A percentile compares a stretch with the other conserved stretches of the same genome.
Conservation (phyloP, 2,888 invertebrate species). For the Tortrix viridana region DNA sequence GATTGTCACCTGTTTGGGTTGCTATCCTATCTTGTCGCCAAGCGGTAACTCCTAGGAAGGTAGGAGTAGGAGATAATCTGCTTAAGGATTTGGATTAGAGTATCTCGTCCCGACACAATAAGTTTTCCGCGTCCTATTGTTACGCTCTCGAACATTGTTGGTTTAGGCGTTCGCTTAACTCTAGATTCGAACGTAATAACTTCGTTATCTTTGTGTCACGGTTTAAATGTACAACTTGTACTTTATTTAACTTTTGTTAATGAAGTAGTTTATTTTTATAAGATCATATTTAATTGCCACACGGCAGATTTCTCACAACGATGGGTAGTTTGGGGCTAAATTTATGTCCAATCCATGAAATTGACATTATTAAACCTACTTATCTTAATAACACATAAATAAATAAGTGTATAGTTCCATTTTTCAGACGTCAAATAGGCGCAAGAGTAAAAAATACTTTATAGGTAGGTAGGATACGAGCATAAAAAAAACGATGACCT, state of each 20-base stretch:
- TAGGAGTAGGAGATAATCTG: constrained; percentile 16
- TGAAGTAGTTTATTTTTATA: no score
- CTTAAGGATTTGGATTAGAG: constrained; percentile 27
- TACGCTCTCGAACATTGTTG: constrained; percentile 19
- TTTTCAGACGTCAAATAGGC: no score
- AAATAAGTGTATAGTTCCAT: no score
- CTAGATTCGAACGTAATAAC: constrained; percentile 11
- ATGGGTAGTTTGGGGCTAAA: no score
- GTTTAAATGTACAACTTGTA: neutral
- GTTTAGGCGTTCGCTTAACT: constrained; percentile 22
- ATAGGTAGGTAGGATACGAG: no score
- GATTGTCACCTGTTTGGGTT: neutral
- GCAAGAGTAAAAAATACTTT: no score
- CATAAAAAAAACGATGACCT: no score
- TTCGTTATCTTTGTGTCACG: constrained; percentile 4
- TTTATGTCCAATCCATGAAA: no score
- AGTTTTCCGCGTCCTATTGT: constrained; percentile 19
- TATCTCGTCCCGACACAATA: constrained; percentile 18
- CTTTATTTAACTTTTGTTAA: neutral
- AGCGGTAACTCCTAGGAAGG: constrained; percentile 3
- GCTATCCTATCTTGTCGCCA: constrained; percentile 1
- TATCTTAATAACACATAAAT: no score
- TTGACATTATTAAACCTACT: no score
- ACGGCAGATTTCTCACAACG: no score
- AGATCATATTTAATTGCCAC: no score